Evolutionary conservation across 1,140 invertebrate genomes (phyloP), one percentile per base, ranked within the genome.

Genomic region (Nasonia vitripennis): DNA sequence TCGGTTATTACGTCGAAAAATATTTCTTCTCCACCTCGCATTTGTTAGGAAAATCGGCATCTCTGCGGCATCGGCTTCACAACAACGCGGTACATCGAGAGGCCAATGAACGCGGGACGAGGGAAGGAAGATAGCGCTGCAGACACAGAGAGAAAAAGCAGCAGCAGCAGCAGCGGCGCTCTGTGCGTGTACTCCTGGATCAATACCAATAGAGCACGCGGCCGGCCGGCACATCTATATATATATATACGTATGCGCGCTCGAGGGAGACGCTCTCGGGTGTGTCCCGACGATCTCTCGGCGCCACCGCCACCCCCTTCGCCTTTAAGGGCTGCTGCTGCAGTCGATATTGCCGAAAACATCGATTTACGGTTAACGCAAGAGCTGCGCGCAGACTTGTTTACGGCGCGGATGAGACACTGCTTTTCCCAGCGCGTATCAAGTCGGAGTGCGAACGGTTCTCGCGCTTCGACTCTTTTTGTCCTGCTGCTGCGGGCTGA

Each of bases 181-280:
- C 41, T 82, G 71, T 70, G 89, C 88, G 86, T 87, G 81, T 37
- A 62, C 55, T 62, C 55, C n/a, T 77, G 89, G 88, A 89, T 90
- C 89, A 89, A 90, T 90, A 90, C 87, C 88, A 86, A 90, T 90
- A 88, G 87, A 84, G 84, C n/a, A 71, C 45, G 73, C 84, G 68
- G 51, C 20, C 67, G 67, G 45, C 70, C 70, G 70, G 11, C 31
- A 37, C 23, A 73, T 34, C 70, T 89, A 90, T 68, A 68, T 27
- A 27, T 68, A 68, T 68, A 68, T 68, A 68, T 17, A 10, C 14
- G 17, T n/a, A 62, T 62, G 2, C 55, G 20, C 20, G 55, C 14
- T 17, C 4, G 20, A 62, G 20, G 55, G 70, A 74, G n/a, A 48
- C 84, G 87, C 83, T 85, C 67, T 87, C 88, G 86, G 88, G 88